Conservation (phyloP, 2,113 vertebrate species). For the Hyperopisus bebe region DNA sequence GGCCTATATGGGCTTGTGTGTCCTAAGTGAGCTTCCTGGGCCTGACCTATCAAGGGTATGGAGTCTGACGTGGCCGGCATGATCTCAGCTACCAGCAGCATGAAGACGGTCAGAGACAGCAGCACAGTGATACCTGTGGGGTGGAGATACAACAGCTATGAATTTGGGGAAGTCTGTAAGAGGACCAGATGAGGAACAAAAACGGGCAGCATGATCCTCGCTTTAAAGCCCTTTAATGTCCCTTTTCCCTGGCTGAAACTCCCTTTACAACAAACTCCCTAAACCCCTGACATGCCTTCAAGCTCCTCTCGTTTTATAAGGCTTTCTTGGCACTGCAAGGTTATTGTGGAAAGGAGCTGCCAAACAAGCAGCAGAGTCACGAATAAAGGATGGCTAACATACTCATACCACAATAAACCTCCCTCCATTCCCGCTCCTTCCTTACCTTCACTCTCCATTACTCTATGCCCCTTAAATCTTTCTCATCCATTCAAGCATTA, state of each 20-base stretch:
- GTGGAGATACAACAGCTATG: not conserved
- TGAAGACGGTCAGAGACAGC: conserved; percentile 35
- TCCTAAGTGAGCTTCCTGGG: not conserved
- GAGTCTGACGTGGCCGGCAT: conserved; percentile 37
- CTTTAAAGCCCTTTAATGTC: not conserved
- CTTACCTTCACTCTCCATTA: not conserved
- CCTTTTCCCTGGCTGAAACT: not conserved
- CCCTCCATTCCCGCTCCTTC: not conserved
- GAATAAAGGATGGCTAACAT: not conserved
- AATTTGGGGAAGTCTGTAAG: not conserved
- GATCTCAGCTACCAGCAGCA: conserved; percentile 35
- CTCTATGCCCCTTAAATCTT: not conserved
- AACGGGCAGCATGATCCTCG: not conserved
- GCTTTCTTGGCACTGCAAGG: not conserved
- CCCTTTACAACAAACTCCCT: not conserved
- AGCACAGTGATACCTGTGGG: conserved; percentile 34
- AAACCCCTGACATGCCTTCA: not conserved
- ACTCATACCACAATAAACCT: conserved; percentile 13
- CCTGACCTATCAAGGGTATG: conserved; percentile 31
- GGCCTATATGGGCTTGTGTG: not conserved
- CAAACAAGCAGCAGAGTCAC: not conserved
- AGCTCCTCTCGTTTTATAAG: not conserved
- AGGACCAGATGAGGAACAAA: conserved; percentile 9
- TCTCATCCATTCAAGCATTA: not conserved
- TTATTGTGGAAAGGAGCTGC: not conserved